Evolutionary conservation across 2,888 invertebrate species (phyloP), one percentile per base, ranked within the genome.

Genomic region (Mesorhabditis sp.): DNA sequence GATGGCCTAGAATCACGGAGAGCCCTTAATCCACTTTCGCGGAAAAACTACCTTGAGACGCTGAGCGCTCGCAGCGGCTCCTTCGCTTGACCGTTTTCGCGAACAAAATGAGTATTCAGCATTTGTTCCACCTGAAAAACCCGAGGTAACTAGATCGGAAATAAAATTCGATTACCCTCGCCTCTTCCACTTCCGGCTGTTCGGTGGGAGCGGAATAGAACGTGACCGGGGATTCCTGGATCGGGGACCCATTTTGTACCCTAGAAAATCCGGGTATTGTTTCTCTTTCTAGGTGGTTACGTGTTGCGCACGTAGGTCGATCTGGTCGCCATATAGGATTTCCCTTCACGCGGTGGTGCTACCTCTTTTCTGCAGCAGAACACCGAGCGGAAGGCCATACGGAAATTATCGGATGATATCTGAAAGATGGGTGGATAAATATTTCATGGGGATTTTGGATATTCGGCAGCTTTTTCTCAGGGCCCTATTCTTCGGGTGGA

Each of bases 321-420:
- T 50, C 58, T 50, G 7, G 58, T 50, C n/a, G 58, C 58, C n/a
- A 50, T 50, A 50, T 50, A 50, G 10, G 58, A n/a, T 50, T 50
- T 50, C 58, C 58, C 58, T 10, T 50, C n/a, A 13, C n/a, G 10
- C n/a, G 58, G 7, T 50, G 7, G 10, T n/a, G 58, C 70, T 70
- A 67, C 74, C 77, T 74, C 74, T 66, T 70, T 62, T 43, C 70
- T 71, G 69, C 74, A 76, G 65, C 76, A 79, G 43, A 82, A 72
- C 15, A 82, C 72, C 45, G 78, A 80, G 63, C 80, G 76, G 76
- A 83, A 84, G 5, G 84, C 84, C 7, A 72, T 75, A 5, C 83
- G 76, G 75, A 84, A 84, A 70, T 84, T 84, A 71, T 84, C 84
- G 7, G 84, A 83, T 13, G 58, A 13, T 10, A 50, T n/a, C 58